Evolutionary conservation across 1,140 invertebrate species (phyloP), one percentile per base, ranked within the genome.

Genomic region (Andrena cerasifolii): DNA sequence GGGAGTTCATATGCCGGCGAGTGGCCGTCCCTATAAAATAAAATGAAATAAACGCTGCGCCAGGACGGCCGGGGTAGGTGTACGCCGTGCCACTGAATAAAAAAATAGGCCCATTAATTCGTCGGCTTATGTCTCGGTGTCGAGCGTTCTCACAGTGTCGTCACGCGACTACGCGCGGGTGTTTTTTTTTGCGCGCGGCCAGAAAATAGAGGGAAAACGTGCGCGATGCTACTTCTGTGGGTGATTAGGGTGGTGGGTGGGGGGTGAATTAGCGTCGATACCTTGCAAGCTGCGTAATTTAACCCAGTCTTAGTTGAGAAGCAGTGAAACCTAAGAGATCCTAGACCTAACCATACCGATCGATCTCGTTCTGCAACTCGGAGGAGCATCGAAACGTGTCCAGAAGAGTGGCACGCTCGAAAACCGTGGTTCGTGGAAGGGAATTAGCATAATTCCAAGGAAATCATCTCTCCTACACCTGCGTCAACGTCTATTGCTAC

Each of bases 101-200:
- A 88, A 88, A 87, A 88, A 84, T 87, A 82, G 66, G 58, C 78
- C 80, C 85, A 87, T 88, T 88, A 88, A 88, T 88, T 88, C 86
- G 78, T 86, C 72, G 78, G 82, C 84, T 78, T 83, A 84, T 78
- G 84, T 87, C 71, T 61, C 54, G 62, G 54, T 68, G 84, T 80
- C 77, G 71, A 78, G 78, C 79, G 81, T 86, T 84, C 70, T 77
- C 85, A 65, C 71, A 65, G 78, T 49, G 61, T 56, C 47, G 87
- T 88, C 87, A 87, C 86, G 86, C 86, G 84, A 86, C n/a, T n/a
- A n/a, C 47, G 67, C 53, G 58, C 74, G 71, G 51, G 56, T 53
- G 40, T 47, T 33, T 47, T 24, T 59, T 71, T 45, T 47, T 16
- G 6, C 26, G 4, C 66, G 28, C 10, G 24, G 26, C 61, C 24